A percentile compares a stretch with the other conserved stretches of the same genome.
Conservation (phyloP, 2,888 invertebrate species). For the Lasioglossum leucozonium region DNA sequence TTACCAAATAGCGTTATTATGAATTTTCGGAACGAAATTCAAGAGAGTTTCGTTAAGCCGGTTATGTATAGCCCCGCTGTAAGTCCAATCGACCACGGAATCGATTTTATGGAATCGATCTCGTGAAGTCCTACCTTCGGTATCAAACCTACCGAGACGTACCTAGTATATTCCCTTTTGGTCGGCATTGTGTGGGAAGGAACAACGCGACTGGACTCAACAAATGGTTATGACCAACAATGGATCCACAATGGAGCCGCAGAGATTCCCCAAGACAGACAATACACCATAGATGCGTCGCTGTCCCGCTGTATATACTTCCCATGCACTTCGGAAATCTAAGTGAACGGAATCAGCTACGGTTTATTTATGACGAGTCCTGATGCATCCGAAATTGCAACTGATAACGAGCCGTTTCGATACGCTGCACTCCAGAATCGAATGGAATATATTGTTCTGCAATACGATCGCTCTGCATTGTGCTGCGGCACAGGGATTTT, state of each 20-base stretch:
- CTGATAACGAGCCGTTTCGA: slow-evolving; percentile 2
- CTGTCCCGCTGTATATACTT: slow-evolving; percentile 29
- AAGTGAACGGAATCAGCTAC: not conserved
- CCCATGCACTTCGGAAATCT: not conserved
- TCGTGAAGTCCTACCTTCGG: not conserved
- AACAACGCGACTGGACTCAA: slow-evolving; percentile 37
- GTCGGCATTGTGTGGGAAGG: slow-evolving; percentile 50
- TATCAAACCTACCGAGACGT: slow-evolving; percentile 34
- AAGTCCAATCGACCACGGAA: not conserved
- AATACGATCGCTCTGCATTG: not conserved
- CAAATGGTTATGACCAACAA: slow-evolving; percentile 61
- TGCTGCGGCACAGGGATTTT: slow-evolving; percentile 2
- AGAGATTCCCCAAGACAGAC: slow-evolving; percentile 40
- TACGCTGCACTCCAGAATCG: slow-evolving; percentile 8
- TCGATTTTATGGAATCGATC: not conserved
- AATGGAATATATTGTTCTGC: not conserved
- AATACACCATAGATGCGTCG: slow-evolving; percentile 31
- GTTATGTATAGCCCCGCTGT: not conserved
- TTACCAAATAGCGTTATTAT: not conserved
- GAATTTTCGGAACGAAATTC: not conserved
- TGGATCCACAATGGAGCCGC: slow-evolving; percentile 44
- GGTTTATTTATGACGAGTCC: slow-evolving; percentile 15
- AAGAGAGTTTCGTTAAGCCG: not conserved
- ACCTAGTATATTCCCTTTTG: slow-evolving; percentile 24
- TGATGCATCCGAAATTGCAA: slow-evolving; percentile 4